These are phyloP conservation scores for Macrophya annulata DNA, from an alignment of 2,888 invertebrate species.

Conservation along the genomic window DNA sequence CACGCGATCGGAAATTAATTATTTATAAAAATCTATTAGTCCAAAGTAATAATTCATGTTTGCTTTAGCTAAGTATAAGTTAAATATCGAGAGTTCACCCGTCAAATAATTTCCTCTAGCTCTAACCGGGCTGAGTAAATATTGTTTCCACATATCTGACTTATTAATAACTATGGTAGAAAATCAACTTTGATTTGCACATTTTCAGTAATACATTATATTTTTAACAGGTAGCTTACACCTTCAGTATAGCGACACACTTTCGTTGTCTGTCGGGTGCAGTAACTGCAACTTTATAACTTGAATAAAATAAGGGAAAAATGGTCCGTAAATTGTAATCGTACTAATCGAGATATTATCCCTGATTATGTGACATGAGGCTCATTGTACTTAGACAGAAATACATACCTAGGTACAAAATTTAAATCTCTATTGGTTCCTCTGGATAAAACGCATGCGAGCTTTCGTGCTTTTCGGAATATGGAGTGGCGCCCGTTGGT, in stretches of 20 bases:
- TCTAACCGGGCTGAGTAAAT: neutral
- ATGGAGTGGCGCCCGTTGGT: slow-evolving; percentile 49
- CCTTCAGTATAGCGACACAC: neutral
- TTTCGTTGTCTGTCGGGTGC: neutral
- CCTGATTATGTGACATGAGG: slow-evolving; percentile 19
- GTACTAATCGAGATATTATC: neutral
- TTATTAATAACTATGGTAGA: neutral
- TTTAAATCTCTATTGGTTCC: slow-evolving; percentile 25
- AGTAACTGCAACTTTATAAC: neutral
- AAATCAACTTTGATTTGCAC: neutral
- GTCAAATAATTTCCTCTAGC: slow-evolving; percentile 7
- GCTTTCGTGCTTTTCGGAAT: slow-evolving; percentile 50
- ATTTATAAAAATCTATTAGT: no score
- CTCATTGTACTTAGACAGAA: neutral
- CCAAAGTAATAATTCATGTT: slow-evolving; percentile 3
- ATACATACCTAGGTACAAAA: neutral
- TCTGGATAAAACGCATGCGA: slow-evolving; percentile 37
- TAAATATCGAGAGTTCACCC: slow-evolving; percentile 5
- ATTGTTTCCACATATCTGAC: slow-evolving; percentile 5
- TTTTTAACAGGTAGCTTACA: neutral
- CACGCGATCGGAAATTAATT: neutral
- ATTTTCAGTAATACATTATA: neutral
- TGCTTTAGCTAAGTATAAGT: slow-evolving; percentile 6
- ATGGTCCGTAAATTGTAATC: slow-evolving; percentile 16
- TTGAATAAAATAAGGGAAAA: neutral